Base-by-base conservation (phyloP, 1,140 invertebrate species). In the Trichoplusia ni region DNA sequence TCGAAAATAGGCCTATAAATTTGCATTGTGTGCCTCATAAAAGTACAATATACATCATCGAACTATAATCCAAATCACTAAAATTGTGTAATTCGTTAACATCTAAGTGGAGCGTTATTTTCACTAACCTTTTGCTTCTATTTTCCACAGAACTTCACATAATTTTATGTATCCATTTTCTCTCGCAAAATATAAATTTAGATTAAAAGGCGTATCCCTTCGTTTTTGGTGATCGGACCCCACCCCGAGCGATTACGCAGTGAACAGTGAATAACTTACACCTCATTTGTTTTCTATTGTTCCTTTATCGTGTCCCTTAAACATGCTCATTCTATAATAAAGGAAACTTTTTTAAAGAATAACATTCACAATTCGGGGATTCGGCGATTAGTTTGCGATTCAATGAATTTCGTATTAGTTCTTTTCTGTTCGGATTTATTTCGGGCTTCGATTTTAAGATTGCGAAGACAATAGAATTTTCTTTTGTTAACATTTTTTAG, bases 271-370 rank as follows among this genome's bases (percentile, higher is more conserved):
- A 81, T 81, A 82, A 78, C 70, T 81, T 75, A 76, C 75, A 71
- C 59, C 66, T 77, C 79, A 84, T 84, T 84, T 76, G 75, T 73
- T 77, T 78, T 75, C 73, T 73, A 82, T 84, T 79, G 78, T 82
- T 74, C 71, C 69, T 69, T 77, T 66, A 73, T 64, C 73, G 54
- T 64, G 67, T 68, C 63, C 63, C 67, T 65, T 64, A 58, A 73
- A 69, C 61, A 66, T 66, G 65, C 46, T 72, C 44, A 62, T 64
- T 53, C 63, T 54, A 23, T 47, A 37, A 31, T 18, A 37, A 49
- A 60, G 33, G 40, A n/a, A 49, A 47, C n/a, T 38, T 54, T 59
- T 61, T 66, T 67, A 60, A 67, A 67, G 54, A 56, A 56, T 47
- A 67, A 44, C 59, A 61, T 61, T 27, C 60, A 46, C 29, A 60